These are phyloP conservation scores for Ammospiza maritima DNA, from an alignment of 2,797 vertebrate species.

Conservation along the genomic window DNA sequence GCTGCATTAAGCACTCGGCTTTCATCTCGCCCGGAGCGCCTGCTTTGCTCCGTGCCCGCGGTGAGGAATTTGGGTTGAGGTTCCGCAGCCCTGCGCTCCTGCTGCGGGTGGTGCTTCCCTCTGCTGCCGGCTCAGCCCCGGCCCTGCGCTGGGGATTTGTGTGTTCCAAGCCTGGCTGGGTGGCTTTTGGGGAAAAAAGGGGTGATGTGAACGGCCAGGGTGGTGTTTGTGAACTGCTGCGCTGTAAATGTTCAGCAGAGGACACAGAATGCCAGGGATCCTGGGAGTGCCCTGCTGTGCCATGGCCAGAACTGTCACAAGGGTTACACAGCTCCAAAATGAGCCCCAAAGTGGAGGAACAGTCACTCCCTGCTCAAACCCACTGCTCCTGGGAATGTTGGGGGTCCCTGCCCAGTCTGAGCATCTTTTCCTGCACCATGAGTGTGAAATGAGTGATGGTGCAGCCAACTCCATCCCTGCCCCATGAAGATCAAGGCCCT, in stretches of 20 bases:
- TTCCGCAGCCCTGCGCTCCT: background rate
- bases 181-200: background rate
- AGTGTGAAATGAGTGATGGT: accelerated
- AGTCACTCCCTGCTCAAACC: background rate
- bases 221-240: background rate
- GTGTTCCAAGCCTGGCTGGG: background rate
- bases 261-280: accelerated
- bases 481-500: background rate
- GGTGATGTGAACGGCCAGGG: background rate
- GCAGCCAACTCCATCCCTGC: background rate
- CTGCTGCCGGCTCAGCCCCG: background rate
- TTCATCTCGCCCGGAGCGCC: background rate
- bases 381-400: accelerated
- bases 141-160: background rate
- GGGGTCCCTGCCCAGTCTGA: accelerated
- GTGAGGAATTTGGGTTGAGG: slow-evolving; percentile 12
- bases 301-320: accelerated
- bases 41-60: background rate
- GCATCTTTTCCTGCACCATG: accelerated
- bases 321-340: background rate
- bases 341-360: background rate
- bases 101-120: background rate
- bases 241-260: background rate
- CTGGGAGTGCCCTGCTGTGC: background rate
- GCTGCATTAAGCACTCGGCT: background rate